Evolutionary conservation across 35 echinoderm and acorn worm genomes (phyloP).

Genomic region (Apostichopus parvimensis): DNA sequence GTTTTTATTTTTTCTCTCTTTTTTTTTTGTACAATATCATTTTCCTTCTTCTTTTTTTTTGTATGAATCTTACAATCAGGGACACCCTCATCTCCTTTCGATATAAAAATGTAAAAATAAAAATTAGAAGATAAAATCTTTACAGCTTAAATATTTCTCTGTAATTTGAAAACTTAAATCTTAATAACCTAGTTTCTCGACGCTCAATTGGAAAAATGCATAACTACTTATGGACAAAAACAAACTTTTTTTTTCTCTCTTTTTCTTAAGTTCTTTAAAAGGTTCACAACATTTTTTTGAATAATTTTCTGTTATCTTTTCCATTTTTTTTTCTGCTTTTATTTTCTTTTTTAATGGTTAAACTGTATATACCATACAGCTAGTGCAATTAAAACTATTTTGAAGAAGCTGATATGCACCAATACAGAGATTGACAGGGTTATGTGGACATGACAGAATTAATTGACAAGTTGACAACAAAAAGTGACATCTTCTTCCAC

Average conservation of each 20-base stretch:
- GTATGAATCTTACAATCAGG: neutral
- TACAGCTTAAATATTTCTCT: slow-evolving; percentile 30
- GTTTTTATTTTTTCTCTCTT: neutral
- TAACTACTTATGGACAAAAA: slow-evolving; percentile 14
- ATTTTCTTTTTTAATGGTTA: neutral
- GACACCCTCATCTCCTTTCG: neutral
- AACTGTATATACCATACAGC: too few relatives aligned
- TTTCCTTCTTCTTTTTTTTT: neutral
- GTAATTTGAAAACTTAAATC: slow-evolving; percentile 28
- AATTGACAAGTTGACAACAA: too few relatives aligned
- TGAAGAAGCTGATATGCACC: too few relatives aligned
- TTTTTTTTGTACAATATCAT: neutral
- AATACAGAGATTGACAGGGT: too few relatives aligned
- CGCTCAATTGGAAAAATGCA: slow-evolving; percentile 35
- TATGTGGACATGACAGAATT: too few relatives aligned
- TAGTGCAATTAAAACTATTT: too few relatives aligned
- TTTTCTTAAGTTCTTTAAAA: neutral
- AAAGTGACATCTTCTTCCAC: too few relatives aligned
- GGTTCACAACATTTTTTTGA: slow-evolving; percentile 37
- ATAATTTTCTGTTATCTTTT: neutral
- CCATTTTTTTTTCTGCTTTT: neutral
- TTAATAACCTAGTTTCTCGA: slow-evolving; percentile 27
- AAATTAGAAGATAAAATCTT: slow-evolving; percentile 2
- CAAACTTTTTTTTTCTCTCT: neutral
- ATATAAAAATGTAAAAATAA: slow-evolving; percentile 42